Conservation (phyloP, 92 coral and sea anemone genomes). For the Porites lobata region DNA sequence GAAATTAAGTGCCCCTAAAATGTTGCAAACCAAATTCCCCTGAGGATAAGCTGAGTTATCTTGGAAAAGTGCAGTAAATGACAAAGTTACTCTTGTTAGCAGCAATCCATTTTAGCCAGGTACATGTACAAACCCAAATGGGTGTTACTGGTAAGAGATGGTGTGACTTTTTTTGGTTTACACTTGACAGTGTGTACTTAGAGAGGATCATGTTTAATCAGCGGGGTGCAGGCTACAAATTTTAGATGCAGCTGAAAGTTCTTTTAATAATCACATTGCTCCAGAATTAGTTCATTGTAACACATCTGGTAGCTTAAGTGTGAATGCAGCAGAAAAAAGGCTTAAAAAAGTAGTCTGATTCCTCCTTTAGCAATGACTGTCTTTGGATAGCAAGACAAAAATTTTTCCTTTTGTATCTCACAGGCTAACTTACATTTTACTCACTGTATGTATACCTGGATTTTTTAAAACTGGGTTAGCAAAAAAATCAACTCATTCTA, state of each 20-base stretch:
- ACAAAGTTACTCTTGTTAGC: constrained; percentile 20
- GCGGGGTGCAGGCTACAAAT: constrained; percentile 47
- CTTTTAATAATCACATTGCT: constrained; percentile 47
- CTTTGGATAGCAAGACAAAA: constrained; percentile 2
- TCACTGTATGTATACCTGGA: neutral
- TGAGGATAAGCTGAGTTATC: constrained; percentile 22
- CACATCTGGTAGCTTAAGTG: constrained; percentile 22
- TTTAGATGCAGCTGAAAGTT: constrained; percentile 50
- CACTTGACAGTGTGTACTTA: constrained; percentile 51
- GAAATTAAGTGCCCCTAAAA: constrained; percentile 52
- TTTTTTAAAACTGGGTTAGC: too few species aligned
- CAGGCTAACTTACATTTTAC: neutral
- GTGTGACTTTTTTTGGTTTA: constrained; percentile 70
- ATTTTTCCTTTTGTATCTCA: constrained; percentile 25
- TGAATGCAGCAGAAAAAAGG: neutral
- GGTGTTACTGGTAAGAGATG: constrained; percentile 55
- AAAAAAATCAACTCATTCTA: too few species aligned
- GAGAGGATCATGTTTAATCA: constrained; percentile 63
- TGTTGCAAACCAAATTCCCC: constrained; percentile 32
- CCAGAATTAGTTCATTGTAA: constrained; percentile 36
- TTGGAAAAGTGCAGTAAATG: constrained; percentile 6
- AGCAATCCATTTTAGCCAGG: constrained; percentile 65
- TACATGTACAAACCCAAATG: constrained; percentile 47
- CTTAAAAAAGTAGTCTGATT: neutral
- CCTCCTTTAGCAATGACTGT: neutral